phyloP scores from a whole-genome alignment of 2,888 invertebrate species.

The Agonopterix arenella region DNA sequence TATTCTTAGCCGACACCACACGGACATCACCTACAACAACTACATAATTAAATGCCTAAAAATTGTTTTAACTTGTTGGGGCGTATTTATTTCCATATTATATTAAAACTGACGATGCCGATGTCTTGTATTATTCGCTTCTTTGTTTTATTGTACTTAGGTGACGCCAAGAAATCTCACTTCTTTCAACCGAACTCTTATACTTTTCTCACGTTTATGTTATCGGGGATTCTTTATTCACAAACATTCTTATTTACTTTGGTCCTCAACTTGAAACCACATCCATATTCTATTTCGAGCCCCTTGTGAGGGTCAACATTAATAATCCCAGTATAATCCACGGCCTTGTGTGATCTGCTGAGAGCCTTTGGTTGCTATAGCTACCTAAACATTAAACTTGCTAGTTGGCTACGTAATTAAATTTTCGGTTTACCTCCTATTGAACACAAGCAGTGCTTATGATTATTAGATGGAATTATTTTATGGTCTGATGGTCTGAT shows the following conservation, averaged over 20 bases:
- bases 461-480: not conserved
- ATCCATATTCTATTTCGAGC: conserved; percentile 7
- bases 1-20: too few relatives aligned
- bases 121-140: too few relatives aligned
- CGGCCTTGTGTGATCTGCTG: not conserved
- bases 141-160: too few relatives aligned
- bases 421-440: not conserved
- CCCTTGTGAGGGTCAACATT: conserved; percentile 7
- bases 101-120: too few relatives aligned
- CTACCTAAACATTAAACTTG: not conserved
- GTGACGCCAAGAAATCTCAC: not conserved
- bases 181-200: not conserved
- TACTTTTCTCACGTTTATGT: too few relatives aligned
- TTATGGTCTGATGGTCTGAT: too few relatives aligned
- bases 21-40: too few relatives aligned
- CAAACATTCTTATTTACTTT: not conserved
- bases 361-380: not conserved
- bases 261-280: not conserved
- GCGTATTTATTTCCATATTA: too few relatives aligned
- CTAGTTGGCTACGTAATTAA: not conserved
- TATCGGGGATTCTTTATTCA: not conserved
- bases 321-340: conserved; percentile 1
- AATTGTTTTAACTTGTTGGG: too few relatives aligned
- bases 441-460: not conserved
- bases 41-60: too few relatives aligned